Conservation (phyloP, 2,888 invertebrate species). For the Diarsia rubi region DNA sequence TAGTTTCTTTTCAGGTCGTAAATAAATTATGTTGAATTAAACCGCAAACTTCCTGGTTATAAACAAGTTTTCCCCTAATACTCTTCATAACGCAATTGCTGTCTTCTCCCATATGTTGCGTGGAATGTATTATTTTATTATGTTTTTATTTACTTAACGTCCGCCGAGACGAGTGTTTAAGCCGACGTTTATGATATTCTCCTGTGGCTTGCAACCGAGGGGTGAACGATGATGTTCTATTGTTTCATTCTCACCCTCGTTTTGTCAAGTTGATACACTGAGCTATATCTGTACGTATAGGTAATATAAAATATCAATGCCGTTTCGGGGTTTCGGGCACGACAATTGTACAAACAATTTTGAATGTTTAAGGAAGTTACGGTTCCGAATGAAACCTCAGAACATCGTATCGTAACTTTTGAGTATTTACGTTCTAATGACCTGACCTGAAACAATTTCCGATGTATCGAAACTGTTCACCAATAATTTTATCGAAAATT, state of each 20-base stretch:
- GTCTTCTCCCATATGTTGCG: constrained; percentile 86
- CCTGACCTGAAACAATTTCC: not conserved
- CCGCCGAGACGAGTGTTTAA: constrained; percentile 89
- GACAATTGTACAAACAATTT: constrained; percentile 47
- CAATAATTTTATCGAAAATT: constrained; percentile 48
- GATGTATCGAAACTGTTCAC: not conserved
- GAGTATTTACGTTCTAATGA: constrained; percentile 6
- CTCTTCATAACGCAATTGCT: constrained; percentile 70
- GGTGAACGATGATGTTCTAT: constrained; percentile 84
- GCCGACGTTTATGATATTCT: constrained; percentile 90
- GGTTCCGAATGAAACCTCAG: not conserved
- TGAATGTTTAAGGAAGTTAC: constrained; percentile 18
- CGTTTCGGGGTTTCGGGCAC: constrained; percentile 48
- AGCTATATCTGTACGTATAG: constrained; percentile 61
- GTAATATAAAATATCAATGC: constrained; percentile 65
- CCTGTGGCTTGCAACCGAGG: constrained; percentile 85
- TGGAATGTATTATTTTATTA: constrained; percentile 90
- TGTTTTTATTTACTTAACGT: constrained; percentile 89
- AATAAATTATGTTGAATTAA: constrained; percentile 8
- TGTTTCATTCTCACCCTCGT: constrained; percentile 87
- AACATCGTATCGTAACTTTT: not conserved
- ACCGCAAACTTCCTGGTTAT: constrained; percentile 30
- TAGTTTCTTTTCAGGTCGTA: constrained; percentile 1
- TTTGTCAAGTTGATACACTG: constrained; percentile 83
- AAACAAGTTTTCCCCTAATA: constrained; percentile 60